Evolutionary conservation across 2,888 invertebrate genomes (phyloP).

Genomic region (Nyleta sp.): DNA sequence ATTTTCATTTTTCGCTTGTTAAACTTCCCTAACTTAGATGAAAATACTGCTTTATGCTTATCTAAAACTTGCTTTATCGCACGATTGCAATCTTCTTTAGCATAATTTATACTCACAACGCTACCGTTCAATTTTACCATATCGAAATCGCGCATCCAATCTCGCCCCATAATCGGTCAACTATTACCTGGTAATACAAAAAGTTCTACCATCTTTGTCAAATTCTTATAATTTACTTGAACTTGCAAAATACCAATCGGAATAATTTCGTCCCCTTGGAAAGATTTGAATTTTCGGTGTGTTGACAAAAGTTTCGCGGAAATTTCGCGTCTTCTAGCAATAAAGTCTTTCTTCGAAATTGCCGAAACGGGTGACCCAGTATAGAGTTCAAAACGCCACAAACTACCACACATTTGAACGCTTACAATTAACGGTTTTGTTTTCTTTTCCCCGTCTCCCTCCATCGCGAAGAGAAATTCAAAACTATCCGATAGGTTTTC

Average conservation of each 20-base stretch:
- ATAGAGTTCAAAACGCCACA: constrained; percentile 51
- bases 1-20: too few relatives aligned
- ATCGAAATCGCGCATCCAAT: constrained; percentile 19
- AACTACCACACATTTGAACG: too few relatives aligned
- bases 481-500: constrained; percentile 13
- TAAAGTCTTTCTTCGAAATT: constrained; percentile 21
- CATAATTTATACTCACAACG: neutral
- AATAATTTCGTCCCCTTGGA: constrained; percentile 42
- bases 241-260: constrained; percentile 38
- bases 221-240: neutral
- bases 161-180: constrained; percentile 45
- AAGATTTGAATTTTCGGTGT: constrained; percentile 33
- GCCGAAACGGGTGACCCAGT: constrained; percentile 63
- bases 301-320: neutral
- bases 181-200: constrained; percentile 53
- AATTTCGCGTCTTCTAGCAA: neutral
- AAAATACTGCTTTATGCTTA: neutral
- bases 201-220: neutral
- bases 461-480: constrained; percentile 16
- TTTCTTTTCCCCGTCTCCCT: neutral
- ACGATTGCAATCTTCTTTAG: neutral
- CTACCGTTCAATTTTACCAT: neutral
- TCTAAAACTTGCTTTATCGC: too few relatives aligned
- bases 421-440: constrained; percentile 19
- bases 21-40: neutral